phyloP scores from a whole-genome alignment of 2,888 invertebrate genomes.

The Temnothorax ravouxi region DNA sequence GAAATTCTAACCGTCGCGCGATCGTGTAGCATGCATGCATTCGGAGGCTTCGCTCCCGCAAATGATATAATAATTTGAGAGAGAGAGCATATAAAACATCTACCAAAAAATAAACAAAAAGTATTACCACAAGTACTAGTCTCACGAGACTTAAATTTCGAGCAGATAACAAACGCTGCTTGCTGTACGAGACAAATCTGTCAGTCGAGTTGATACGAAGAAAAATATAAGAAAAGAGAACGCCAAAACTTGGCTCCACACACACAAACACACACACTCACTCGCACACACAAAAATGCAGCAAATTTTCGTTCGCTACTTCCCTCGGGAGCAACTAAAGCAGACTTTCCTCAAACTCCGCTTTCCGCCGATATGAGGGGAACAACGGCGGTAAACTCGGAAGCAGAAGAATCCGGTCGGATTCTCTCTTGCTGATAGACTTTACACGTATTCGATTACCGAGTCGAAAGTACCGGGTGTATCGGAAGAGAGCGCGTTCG shows the following conservation, averaged over 20 bases:
- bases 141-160: background rate
- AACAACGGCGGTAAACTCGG: conserved; percentile 1
- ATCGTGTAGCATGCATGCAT: background rate
- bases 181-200: background rate
- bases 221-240: conserved; percentile 3
- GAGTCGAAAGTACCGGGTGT: conserved; percentile 5
- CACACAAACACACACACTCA: no score
- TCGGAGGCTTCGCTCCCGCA: background rate
- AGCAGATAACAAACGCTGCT: background rate
- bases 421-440: conserved; percentile 15
- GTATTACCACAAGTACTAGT: background rate
- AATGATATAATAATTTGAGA: background rate
- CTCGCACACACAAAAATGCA: conserved; percentile 10
- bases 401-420: conserved; percentile 17
- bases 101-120: background rate
- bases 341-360: conserved; percentile 16
- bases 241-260: background rate
- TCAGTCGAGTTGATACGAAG: background rate
- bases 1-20: background rate
- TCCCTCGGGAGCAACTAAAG: conserved; percentile 13
- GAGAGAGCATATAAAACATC: background rate
- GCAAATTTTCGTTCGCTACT: background rate
- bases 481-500: conserved; percentile 6
- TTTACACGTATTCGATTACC: conserved; percentile 45
- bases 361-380: background rate